Base-by-base conservation (phyloP, 2,113 vertebrate species). In the Strix aluco region DNA sequence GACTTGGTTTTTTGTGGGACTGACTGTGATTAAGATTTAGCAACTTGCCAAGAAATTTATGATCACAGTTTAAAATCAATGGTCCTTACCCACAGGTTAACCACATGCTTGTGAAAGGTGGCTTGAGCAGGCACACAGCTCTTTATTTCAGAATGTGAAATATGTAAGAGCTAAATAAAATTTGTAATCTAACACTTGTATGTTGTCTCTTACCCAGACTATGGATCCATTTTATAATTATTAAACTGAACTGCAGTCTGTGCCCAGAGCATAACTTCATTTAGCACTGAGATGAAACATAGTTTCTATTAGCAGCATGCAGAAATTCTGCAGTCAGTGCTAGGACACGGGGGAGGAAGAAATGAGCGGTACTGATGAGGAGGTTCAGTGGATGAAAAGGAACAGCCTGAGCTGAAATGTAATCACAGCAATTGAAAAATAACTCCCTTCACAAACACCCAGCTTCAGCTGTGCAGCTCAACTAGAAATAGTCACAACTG, bases 351-450 rank as follows among this genome's bases (percentile, higher is more conserved):
- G 11, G 69, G 44, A 84, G 69, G 75, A 57, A 92, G 40, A 81
- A 93, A 94, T 38, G 40, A 87, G 52, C 44, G 95, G 59, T 32
- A 52, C 73, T 54, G 44, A 79, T 77, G 61, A 87, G 65, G 59
- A 79, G 25, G 52, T 79, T 81, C n/a, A 54, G 23, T 13, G 22
- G 30, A 52, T 61, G 38, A 84, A 94, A 87, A 69, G 27, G 19
- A 92, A 42, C 42, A 84, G 52, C 22, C 65, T 72, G 47, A 93
- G 73, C 57, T 63, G 51, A 87, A 87, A 63, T 65, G 49, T 61
- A 88, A 88, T 92, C 72, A 81, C 52, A 85, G 59, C 42, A 78
- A 61, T 0, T 92, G 82, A 92, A 88, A 96, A 88, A 73, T 3
- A 81, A 23, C 2, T 83, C 18, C 52, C 30, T 86, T 67, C 65